Evolutionary conservation across 2,888 invertebrate species (phyloP).

Genomic region (Augochlorella aurata): DNA sequence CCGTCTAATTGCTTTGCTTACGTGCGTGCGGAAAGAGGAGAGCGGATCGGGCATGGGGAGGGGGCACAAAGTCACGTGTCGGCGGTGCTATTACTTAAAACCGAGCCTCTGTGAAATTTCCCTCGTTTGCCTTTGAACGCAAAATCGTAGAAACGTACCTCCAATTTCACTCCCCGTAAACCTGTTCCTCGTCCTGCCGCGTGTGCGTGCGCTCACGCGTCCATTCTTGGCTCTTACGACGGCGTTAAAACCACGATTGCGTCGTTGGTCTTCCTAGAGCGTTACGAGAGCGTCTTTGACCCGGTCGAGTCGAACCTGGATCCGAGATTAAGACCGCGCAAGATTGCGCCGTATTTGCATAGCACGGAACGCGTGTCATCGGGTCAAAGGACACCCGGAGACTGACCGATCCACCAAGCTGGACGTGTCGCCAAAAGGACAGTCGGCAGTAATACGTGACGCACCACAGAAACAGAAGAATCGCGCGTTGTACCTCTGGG

Average conservation of each 20-base stretch:
- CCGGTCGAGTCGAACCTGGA: not conserved
- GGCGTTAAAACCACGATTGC: not conserved
- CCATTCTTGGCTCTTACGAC: not conserved
- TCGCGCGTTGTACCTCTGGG: slow-evolving; percentile 26
- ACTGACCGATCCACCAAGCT: slow-evolving; percentile 68
- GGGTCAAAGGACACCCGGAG: slow-evolving; percentile 70
- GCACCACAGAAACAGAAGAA: slow-evolving; percentile 65
- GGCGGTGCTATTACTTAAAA: slow-evolving; percentile 43
- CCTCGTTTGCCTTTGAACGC: slow-evolving; percentile 40
- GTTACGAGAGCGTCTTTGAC: no score
- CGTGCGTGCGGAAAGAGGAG: slow-evolving; percentile 33
- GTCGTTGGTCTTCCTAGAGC: not conserved
- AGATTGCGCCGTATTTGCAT: not conserved
- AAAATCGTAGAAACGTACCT: slow-evolving; percentile 57
- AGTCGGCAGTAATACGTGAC: slow-evolving; percentile 66
- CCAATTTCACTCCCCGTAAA: slow-evolving; percentile 17
- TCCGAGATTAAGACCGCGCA: not conserved
- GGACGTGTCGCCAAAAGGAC: slow-evolving; percentile 37
- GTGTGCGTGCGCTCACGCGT: not conserved
- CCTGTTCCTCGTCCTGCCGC: slow-evolving; percentile 3
- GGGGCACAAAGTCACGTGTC: slow-evolving; percentile 55
- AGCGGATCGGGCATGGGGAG: not conserved
- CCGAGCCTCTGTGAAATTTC: slow-evolving; percentile 53
- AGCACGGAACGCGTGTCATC: slow-evolving; percentile 39
- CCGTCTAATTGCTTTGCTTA: slow-evolving; percentile 67